Evolutionary conservation across 2,888 invertebrate species (phyloP), one percentile per base, ranked within the genome.

Genomic region (Xestia c-nigrum): DNA sequence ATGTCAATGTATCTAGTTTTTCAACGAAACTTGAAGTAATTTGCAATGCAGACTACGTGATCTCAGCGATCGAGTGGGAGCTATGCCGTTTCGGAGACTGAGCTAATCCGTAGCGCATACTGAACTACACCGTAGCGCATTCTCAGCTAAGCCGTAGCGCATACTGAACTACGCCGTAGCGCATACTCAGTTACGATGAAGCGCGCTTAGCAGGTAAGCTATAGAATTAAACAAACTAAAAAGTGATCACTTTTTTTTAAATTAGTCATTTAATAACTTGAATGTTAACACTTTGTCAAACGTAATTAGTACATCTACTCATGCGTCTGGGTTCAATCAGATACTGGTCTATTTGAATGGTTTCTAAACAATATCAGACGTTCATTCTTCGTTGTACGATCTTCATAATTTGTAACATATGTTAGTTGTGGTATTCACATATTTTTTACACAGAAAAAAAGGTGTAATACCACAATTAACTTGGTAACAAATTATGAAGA

Each of bases 261-360:
- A 1, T n/a, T 9, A 59, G 1, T 31, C 47, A 21, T n/a, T n/a
- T 6, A 72, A n/a, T 12, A 43, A 55, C 47, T 47, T 61, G 1
- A 61, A 55, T 57, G n/a, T 31, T 65, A 68, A 59, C 19, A 72
- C 63, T 63, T 72, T 31, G 24, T 19, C 19, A 52, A 57, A 74
- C 55, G 9, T 47, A 50, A 81, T 69, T 69, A 81, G 68, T 73
- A 55, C 9, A 64, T 7, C 24, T 47, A 80, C 59, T 80, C 64
- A 68, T 43, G 68, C 24, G 59, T 50, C 16, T 16, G 43, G n/a
- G 14, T 68, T 74, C 46, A 73, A 73, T 81, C 24, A 43, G 46
- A 46, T 68, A 71, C 24, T 65, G 67, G 63, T 84, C 21, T 43
- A 59, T 55, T 50, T 61, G 21, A 70, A 68, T 68, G 31, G 52